Percentiles rank a stretch among this genome's conserved stretches.
Evolutionary conservation across 1,140 invertebrate species (phyloP).

Genomic region (silkworm (Bombyx mori)): ASM3026992v2 NC_085112.1:4752501-4753000

Average conservation of each 20-base stretch:
- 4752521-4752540: background rate
- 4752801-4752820: no score
- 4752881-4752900: no score
- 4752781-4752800: no score
- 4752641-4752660: constrained; percentile 80
- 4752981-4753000: no score
- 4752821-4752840: no score
- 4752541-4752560: constrained; percentile 35
- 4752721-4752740: constrained; percentile 80
- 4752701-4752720: constrained; percentile 76
- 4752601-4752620: constrained; percentile 77
- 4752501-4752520: background rate
- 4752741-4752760: constrained; percentile 81
- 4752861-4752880: background rate
- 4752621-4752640: constrained; percentile 77
- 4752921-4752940: no score
- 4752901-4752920: no score
- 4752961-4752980: no score
- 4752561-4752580: constrained; percentile 71
- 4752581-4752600: constrained; percentile 79
- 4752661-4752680: constrained; percentile 77
- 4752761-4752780: constrained; percentile 57
- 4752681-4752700: constrained; percentile 77
- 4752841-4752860: no score
- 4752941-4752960: no score